A percentile compares a stretch with the other conserved stretches of the same genome.
Conservation (phyloP, 37 sponge, comb jelly and placozoan species). For the Crambe crambe region DNA sequence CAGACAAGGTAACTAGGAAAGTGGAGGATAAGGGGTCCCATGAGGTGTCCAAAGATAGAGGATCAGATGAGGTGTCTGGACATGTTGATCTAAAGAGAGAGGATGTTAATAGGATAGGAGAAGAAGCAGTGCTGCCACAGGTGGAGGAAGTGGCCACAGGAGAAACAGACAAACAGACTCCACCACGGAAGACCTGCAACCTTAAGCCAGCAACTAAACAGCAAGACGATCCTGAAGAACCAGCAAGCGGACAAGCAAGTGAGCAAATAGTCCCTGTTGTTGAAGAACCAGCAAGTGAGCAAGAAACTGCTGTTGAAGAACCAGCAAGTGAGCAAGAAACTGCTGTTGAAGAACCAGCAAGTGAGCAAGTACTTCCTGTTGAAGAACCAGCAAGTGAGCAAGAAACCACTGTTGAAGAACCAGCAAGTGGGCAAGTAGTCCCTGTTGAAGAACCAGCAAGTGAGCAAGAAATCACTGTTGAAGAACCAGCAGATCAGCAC, state of each 20-base stretch:
- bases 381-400: not conserved
- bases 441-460: too few species aligned
- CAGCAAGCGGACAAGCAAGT: too few species aligned
- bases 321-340: not conserved
- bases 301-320: conserved; percentile 1
- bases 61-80: too few species aligned
- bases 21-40: too few species aligned
- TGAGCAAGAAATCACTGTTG: not conserved
- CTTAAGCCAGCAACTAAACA: not conserved
- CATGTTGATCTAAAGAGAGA: too few species aligned
- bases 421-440: not conserved
- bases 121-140: too few species aligned
- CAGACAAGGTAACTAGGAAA: too few species aligned
- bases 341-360: not conserved
- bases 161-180: not conserved
- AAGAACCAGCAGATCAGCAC: too few species aligned
- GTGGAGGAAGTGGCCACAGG: not conserved
- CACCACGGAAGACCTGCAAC: not conserved
- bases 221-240: not conserved
- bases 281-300: too few species aligned
- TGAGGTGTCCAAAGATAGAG: too few species aligned
- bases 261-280: too few species aligned
- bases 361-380: not conserved
- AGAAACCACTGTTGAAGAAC: not conserved
- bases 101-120: too few species aligned